Percentiles rank a stretch among this genome's conserved stretches.
Conservation (phyloP, 2,888 invertebrate species). For the Lydus trimaculatus region DNA sequence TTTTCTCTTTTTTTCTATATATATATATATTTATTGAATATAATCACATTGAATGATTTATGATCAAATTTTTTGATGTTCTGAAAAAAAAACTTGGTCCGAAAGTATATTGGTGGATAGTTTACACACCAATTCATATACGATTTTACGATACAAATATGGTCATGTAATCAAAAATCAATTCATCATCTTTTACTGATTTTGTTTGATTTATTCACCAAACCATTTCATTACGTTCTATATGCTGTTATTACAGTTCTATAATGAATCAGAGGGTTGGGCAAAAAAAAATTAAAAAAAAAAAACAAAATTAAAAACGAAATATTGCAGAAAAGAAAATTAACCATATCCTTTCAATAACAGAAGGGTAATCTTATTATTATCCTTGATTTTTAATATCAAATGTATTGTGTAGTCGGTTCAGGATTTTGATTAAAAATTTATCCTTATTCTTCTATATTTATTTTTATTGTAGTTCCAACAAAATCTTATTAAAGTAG, state of each 20-base stretch:
- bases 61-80: constrained; percentile 5
- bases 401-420: constrained; percentile 2
- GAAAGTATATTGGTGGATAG: constrained; percentile 9
- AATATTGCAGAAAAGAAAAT: not conserved
- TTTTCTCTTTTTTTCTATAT: not conserved
- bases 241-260: not conserved
- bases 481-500: not conserved
- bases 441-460: not conserved
- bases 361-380: not conserved
- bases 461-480: not conserved
- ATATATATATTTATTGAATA: not conserved
- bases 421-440: constrained; percentile 1
- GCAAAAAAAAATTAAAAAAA: too few species aligned
- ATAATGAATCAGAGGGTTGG: not conserved
- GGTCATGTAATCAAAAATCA: constrained; percentile 29
- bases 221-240: not conserved
- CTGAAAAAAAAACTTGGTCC: constrained; percentile 9
- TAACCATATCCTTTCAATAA: constrained; percentile 5
- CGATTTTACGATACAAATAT: constrained; percentile 13
- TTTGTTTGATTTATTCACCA: constrained; percentile 4
- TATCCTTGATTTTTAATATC: not conserved
- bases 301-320: not conserved
- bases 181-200: constrained; percentile 26
- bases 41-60: constrained; percentile 19
- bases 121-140: constrained; percentile 29